A percentile compares a stretch with the other conserved stretches of the same genome.
Conservation (phyloP, 2,888 invertebrate species). For the Ditylenchus weischeri region DNA sequence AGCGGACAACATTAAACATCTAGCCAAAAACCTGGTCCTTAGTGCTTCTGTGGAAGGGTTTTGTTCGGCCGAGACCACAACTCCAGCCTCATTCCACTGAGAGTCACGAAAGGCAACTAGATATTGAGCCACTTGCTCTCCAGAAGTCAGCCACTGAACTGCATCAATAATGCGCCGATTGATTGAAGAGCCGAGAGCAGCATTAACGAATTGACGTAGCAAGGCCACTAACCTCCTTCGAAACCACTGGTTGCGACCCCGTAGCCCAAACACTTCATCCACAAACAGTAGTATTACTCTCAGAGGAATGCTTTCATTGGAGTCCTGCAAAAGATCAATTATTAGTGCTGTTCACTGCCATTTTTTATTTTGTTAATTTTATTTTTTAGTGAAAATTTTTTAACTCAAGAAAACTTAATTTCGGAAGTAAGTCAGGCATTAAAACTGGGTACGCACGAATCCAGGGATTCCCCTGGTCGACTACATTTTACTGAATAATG, state of each 20-base stretch:
- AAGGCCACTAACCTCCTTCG: slow-evolving; percentile 73
- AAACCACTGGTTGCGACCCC: slow-evolving; percentile 78
- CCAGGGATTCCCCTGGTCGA: too few relatives aligned
- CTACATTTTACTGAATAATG: too few relatives aligned
- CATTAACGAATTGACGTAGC: slow-evolving; percentile 74
- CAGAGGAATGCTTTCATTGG: slow-evolving; percentile 73
- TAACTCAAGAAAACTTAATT: background rate
- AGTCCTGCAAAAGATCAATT: slow-evolving; percentile 23
- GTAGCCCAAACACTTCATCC: slow-evolving; percentile 81
- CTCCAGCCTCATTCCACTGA: slow-evolving; percentile 66
- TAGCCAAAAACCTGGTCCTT: slow-evolving; percentile 79
- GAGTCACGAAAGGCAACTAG: slow-evolving; percentile 72
- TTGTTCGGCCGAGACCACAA: slow-evolving; percentile 64
- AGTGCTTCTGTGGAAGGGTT: slow-evolving; percentile 67
- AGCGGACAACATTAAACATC: slow-evolving; percentile 77
- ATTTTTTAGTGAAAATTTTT: background rate
- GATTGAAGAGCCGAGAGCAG: slow-evolving; percentile 78
- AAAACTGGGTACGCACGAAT: background rate
- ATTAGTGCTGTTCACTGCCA: too few relatives aligned
- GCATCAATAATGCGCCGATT: slow-evolving; percentile 82
- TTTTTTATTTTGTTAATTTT: background rate
- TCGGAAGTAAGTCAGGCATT: background rate
- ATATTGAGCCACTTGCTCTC: slow-evolving; percentile 82
- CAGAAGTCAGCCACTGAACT: slow-evolving; percentile 80
- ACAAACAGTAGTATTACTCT: slow-evolving; percentile 75